phyloP scores from a whole-genome alignment of 2,113 vertebrate species.

The Elephas maximus region DNA sequence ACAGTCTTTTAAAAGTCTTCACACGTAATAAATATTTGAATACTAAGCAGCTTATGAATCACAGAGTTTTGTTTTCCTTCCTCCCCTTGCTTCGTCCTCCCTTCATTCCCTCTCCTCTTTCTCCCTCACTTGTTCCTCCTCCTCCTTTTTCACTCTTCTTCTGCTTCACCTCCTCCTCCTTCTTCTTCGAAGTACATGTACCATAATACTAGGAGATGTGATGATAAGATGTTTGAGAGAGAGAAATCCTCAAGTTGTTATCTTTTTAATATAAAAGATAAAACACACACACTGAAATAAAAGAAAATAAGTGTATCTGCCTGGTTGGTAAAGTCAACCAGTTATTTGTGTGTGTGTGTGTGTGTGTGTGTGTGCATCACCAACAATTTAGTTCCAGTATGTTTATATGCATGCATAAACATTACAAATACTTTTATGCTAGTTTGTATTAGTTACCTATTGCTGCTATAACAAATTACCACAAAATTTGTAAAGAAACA shows the following conservation, averaged over 20 bases:
- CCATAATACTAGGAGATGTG: neutral
- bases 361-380: neutral
- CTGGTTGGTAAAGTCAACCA: neutral
- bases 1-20: neutral
- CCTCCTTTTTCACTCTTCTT: fast-evolving
- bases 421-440: neutral
- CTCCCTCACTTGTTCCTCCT: neutral
- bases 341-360: no score
- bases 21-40: neutral
- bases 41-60: neutral
- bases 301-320: neutral
- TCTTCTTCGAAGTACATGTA: neutral
- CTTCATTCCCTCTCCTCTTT: no score
- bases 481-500: no score
- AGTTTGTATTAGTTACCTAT: neutral
- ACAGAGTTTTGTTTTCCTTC: neutral
- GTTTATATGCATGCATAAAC: neutral
- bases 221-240: neutral
- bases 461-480: no score
- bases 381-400: neutral
- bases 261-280: neutral
- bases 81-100: no score
- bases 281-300: neutral
- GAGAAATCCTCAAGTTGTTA: neutral
- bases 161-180: neutral